Conservation (phyloP, 2,888 invertebrate species). For the Erpobdella octoculata region DNA sequence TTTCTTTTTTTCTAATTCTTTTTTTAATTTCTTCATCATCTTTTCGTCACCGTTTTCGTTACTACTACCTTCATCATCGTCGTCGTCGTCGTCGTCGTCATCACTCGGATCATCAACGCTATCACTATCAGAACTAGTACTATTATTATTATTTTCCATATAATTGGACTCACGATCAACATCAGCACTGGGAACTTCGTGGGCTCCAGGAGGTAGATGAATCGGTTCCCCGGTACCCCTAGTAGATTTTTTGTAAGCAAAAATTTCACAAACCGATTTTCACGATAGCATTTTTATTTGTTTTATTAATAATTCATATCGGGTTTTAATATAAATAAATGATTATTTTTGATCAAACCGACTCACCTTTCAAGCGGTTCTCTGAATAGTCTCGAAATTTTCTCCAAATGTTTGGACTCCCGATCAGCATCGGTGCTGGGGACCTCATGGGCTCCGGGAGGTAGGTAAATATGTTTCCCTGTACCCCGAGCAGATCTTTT, state of each 20-base stretch:
- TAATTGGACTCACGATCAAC: background rate
- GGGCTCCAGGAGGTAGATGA: background rate
- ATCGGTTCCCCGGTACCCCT: no score
- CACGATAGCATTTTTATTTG: background rate
- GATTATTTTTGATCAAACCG: background rate
- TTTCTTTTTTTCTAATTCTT: background rate
- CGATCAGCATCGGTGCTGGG: no score
- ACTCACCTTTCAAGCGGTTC: background rate
- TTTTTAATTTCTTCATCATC: background rate
- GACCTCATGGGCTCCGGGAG: no score
- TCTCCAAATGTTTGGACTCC: background rate
- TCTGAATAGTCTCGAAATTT: background rate
- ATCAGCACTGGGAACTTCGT: background rate
- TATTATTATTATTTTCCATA: no score
- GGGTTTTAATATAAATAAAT: background rate
- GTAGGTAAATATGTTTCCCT: background rate
- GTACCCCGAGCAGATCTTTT: no score
- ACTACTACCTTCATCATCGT: background rate
- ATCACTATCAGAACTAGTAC: background rate
- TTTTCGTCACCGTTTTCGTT: background rate
- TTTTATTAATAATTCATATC: background rate
- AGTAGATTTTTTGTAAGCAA: no score
- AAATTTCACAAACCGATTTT: background rate
- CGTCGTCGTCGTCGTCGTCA: background rate
- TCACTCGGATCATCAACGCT: background rate